Evolutionary conservation across 2,113 vertebrate genomes (phyloP), one percentile per base, ranked within the genome.

Genomic region (Verasper variegatus): DNA sequence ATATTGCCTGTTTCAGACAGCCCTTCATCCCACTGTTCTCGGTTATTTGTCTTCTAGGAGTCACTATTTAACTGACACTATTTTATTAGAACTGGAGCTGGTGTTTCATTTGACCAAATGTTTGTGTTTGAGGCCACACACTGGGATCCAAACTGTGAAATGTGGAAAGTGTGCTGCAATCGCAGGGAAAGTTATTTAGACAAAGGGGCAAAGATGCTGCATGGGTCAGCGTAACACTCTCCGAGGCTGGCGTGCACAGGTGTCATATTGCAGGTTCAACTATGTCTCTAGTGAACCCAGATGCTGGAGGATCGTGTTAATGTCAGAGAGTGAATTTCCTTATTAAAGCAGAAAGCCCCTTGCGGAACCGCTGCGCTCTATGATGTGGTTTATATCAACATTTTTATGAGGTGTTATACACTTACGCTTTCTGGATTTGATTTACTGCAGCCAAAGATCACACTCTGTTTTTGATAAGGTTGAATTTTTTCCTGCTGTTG

Each of bases 251-350:
- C 5, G 13, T 59, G 64, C 74, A 71, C 31, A 24, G 18, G 68
- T 75, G 57, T 87, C 71, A 5, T 45, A 51, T 87, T 87, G n/a
- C 78, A 87, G 70, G 55, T 68, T 5, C 40, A 23, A 60, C 62
- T 66, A 81, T 79, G 76, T 74, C 31, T 73, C 57, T 45, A 2
- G 60, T 85, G 63, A 83, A 81, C 80, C 58, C 40, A n/a, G 45
- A 74, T 24, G 51, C 68, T 31, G 21, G 56, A 45, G 31, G 31
- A 31, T 31, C 31, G 17, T 52, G 55, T 57, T 65, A 26, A 66
- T 78, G 47, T 71, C 59, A 37, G n/a, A 59, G 66, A 59, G 66
- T 61, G 42, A 75, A 74, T 68, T 64, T 35, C 21, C 2, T 65
- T 59, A 72, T 78, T 45, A 61, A 68, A 72, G 54, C 21, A 61